Percentiles rank a stretch among this genome's conserved stretches.
Conservation (phyloP, 1,140 invertebrate genomes). For the Heliconius hermathena region DNA sequence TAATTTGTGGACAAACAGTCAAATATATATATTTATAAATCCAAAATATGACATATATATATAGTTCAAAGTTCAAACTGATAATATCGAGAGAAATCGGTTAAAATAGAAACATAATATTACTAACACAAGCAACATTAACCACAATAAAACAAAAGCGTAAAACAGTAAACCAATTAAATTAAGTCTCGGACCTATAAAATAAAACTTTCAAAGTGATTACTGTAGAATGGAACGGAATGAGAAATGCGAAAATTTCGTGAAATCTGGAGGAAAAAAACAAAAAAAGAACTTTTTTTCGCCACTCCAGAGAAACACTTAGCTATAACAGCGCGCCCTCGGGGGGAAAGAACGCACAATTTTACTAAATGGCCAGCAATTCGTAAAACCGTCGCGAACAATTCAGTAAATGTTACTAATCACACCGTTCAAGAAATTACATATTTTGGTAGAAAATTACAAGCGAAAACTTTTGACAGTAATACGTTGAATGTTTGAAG, state of each 20-base stretch:
- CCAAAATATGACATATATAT: too few relatives aligned
- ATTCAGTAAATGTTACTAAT: slow-evolving; percentile 31
- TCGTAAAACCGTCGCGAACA: slow-evolving; percentile 22
- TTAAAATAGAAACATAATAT: too few relatives aligned
- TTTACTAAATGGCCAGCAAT: slow-evolving; percentile 23
- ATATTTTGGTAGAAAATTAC: slow-evolving; percentile 2
- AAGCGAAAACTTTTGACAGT: neutral
- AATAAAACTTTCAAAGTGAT: slow-evolving; percentile 5
- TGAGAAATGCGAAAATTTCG: slow-evolving; percentile 3
- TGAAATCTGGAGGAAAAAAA: slow-evolving; percentile 9
- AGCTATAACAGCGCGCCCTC: slow-evolving; percentile 20
- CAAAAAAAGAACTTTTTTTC: slow-evolving; percentile 4
- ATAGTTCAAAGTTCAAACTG: too few relatives aligned
- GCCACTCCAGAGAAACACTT: slow-evolving; percentile 25
- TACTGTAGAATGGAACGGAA: slow-evolving; percentile 7
- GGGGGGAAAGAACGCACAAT: slow-evolving; percentile 18
- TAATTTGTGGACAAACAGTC: too few relatives aligned
- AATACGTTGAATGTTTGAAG: neutral
- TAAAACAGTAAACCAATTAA: slow-evolving; percentile 8
- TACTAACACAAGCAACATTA: neutral
- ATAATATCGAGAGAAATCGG: too few relatives aligned
- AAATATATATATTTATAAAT: too few relatives aligned
- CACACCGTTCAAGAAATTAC: slow-evolving; percentile 24
- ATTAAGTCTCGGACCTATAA: neutral
- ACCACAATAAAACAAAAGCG: slow-evolving; percentile 4